Evolutionary conservation across 1,140 invertebrate species (phyloP), one percentile per base, ranked within the genome.

Genomic region (Zaprionus gabonicus): DNA sequence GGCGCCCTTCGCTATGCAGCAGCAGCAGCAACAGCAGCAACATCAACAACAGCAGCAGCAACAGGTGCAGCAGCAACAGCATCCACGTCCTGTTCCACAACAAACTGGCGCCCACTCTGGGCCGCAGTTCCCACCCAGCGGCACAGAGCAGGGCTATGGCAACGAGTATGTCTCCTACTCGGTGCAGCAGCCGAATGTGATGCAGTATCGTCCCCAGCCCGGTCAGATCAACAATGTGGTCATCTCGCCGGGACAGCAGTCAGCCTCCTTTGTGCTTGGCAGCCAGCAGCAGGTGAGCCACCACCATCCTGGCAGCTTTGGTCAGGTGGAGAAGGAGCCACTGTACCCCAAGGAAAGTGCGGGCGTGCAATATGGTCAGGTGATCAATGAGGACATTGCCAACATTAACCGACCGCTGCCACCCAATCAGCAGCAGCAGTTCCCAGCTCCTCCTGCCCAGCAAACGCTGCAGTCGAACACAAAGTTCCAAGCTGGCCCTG

Each of bases 261-360:
- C 94, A 1, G 95, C 95, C 5, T 94, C 95, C 0, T 95, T 95
- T 79, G 94, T 95, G 6, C 91, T 95, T 3, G 95, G 95, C 1
- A 95, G 95, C 63, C 93, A 94, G 49, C 95, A 95, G 64, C 95
- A 94, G 59, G 94, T 95, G 12, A 74, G 81, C 9, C 81, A 68
- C 9, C 81, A 68, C 7, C 81, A 66, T 60, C 74, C 68, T 12
- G 75, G 75, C 31, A 63, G 25, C 10, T 58, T 59, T 17, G 71
- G 71, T 2, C 44, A 49, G 17, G 77, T 81, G 25, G 82, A 88
- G 63, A 91, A 92, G 67, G 73, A 82, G 15, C 71, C 78, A 0
- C 53, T 78, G 0, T 91, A 83, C 34, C 36, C 60, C 2, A 91
- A 92, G 59, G 91, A 91, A 6, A 78, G 69, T 1, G 62, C 68